A percentile compares a stretch with the other conserved stretches of the same genome.
phyloP scores from a whole-genome alignment of 2,113 vertebrate genomes.

The Corythaeola cristata region DNA sequence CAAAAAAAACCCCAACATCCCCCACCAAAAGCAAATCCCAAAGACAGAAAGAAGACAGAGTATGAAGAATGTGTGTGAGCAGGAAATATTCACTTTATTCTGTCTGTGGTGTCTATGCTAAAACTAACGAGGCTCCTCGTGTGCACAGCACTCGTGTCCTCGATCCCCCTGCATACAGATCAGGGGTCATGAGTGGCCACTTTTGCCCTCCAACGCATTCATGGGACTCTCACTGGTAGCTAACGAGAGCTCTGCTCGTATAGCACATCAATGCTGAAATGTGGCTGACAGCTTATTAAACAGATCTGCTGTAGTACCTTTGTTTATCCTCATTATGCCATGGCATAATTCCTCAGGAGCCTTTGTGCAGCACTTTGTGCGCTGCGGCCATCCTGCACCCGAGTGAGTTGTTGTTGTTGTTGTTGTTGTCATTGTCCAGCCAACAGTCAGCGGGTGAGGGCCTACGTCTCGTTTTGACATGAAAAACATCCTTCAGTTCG shows the following conservation, averaged over 20 bases:
- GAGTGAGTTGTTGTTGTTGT: neutral
- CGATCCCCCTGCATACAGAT: neutral
- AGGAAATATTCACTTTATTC: accelerated
- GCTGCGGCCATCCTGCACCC: accelerated
- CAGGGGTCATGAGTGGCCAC: neutral
- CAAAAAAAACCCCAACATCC: no score
- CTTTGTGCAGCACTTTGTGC: neutral
- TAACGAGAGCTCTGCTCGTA: neutral
- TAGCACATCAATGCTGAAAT: neutral
- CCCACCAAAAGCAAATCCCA: neutral
- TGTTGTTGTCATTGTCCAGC: neutral
- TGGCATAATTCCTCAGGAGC: neutral
- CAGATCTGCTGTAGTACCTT: neutral
- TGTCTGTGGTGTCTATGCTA: neutral
- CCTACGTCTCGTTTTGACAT: neutral
- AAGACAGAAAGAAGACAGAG: neutral
- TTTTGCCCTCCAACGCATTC: neutral
- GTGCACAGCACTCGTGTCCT: neutral
- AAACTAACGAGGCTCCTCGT: neutral
- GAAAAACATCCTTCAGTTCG: neutral
- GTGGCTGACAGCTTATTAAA: neutral
- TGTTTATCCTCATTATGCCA: neutral
- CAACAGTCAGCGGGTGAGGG: neutral
- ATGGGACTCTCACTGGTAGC: neutral
- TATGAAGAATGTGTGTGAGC: neutral